Conservation (phyloP, 2,113 vertebrate genomes). For the Labeo rohita region DNA sequence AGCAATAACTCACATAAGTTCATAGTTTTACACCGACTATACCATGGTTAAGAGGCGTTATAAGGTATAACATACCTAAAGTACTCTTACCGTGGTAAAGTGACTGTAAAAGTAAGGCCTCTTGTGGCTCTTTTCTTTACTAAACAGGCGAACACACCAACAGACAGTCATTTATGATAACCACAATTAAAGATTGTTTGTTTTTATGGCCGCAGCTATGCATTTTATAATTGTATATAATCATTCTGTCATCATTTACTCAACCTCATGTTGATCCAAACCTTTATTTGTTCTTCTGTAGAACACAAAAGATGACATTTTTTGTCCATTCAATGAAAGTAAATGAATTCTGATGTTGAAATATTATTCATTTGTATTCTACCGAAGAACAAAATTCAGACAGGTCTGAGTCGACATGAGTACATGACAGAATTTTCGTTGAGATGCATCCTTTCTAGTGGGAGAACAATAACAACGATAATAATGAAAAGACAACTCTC, state of each 20-base stretch:
- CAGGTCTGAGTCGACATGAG: neutral
- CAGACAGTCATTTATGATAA: neutral
- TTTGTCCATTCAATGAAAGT: neutral
- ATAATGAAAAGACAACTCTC: conserved; percentile 71
- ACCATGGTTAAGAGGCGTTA: neutral
- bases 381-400: neutral
- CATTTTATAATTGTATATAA: neutral
- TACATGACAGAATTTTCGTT: neutral
- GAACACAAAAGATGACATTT: neutral
- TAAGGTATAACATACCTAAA: neutral
- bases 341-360: neutral
- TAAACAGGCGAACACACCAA: neutral
- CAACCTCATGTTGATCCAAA: neutral
- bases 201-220: neutral
- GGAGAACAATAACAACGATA: conserved; percentile 70
- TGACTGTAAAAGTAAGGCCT: neutral
- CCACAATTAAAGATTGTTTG: neutral
- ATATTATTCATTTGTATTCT: neutral
- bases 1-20: neutral
- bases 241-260: neutral
- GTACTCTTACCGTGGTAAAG: neutral
- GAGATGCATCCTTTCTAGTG: conserved; percentile 43
- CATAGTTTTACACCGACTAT: neutral
- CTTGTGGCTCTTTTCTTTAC: neutral
- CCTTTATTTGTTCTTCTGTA: neutral